Evolutionary conservation across 2,113 vertebrate species (phyloP).

Genomic region (Microtus pennsylvanicus): DNA sequence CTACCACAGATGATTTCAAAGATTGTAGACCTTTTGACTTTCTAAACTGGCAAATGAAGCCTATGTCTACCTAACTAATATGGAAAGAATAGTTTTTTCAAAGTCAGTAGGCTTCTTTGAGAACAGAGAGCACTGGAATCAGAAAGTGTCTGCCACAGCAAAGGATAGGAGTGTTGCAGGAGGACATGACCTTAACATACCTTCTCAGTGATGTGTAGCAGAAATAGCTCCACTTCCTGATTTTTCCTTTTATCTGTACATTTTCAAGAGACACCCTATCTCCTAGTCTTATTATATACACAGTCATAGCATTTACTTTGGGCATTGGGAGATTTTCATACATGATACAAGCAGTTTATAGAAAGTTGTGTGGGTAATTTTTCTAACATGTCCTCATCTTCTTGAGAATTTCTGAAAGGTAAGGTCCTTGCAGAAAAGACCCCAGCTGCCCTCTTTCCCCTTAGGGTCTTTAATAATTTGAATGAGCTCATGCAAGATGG

Average conservation of each 20-base stretch:
- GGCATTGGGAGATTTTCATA: not conserved
- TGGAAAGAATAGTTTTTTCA: not conserved
- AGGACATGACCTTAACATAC: not conserved
- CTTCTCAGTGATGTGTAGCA: not conserved
- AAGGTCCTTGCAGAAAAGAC: not conserved
- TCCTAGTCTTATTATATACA: not conserved
- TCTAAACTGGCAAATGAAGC: not conserved
- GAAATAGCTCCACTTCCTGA: not conserved
- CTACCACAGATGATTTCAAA: not conserved
- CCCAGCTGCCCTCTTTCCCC: not conserved
- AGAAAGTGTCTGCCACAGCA: not conserved
- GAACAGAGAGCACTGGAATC: not conserved
- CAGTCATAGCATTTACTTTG: not conserved
- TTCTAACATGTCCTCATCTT: not conserved
- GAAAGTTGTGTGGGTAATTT: not conserved
- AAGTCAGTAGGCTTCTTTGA: not conserved
- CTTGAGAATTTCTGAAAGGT: not conserved
- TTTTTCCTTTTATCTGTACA: not conserved
- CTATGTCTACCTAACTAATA: not conserved
- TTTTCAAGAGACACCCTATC: not conserved
- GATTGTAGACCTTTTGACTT: not conserved
- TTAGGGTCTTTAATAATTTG: not conserved
- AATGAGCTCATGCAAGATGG: not conserved
- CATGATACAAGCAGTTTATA: not conserved
- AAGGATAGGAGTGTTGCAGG: not conserved